Conservation (phyloP, 2,797 vertebrate genomes). For the Chloroceryle amazona region DNA sequence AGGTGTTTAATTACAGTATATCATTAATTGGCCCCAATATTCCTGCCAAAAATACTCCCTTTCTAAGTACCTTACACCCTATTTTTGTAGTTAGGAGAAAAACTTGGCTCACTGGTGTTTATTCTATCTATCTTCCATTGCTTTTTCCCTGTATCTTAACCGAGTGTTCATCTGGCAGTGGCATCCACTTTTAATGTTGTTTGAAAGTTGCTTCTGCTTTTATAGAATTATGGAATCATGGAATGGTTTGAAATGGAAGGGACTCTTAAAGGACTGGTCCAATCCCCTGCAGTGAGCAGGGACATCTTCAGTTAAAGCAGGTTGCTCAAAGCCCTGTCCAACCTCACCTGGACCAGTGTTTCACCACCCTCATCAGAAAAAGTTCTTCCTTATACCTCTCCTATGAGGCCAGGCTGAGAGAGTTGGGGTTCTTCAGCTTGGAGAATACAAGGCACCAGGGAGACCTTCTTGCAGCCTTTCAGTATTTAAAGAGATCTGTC, state of each 20-base stretch:
- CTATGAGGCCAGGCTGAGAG: not conserved
- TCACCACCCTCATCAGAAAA: not conserved
- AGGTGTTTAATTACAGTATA: slow-evolving; percentile 53
- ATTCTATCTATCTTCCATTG: not conserved
- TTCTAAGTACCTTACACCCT: not conserved
- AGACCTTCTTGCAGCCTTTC: not conserved
- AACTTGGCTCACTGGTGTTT: not conserved
- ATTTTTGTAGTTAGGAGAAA: not conserved
- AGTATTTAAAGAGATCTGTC: not conserved
- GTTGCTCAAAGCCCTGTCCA: not conserved
- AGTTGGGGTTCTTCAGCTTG: not conserved
- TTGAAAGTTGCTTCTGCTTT: not conserved
- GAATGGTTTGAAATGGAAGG: not conserved
- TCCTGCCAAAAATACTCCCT: slow-evolving; percentile 26
- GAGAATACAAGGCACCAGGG: not conserved
- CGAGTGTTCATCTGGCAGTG: not conserved
- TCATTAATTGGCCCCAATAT: slow-evolving; percentile 22
- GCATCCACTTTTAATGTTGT: not conserved
- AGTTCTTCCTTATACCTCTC: not conserved
- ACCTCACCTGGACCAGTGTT: not conserved
- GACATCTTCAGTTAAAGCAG: not conserved
- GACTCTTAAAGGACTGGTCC: not conserved
- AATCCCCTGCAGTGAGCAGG: not conserved
- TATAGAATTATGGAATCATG: not conserved
- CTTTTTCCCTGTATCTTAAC: not conserved